Percentiles rank a stretch among this genome's conserved stretches.
Evolutionary conservation across 64 coral and sea anemone genomes (phyloP).

Genomic region (Astreopora myriophthalma): DNA sequence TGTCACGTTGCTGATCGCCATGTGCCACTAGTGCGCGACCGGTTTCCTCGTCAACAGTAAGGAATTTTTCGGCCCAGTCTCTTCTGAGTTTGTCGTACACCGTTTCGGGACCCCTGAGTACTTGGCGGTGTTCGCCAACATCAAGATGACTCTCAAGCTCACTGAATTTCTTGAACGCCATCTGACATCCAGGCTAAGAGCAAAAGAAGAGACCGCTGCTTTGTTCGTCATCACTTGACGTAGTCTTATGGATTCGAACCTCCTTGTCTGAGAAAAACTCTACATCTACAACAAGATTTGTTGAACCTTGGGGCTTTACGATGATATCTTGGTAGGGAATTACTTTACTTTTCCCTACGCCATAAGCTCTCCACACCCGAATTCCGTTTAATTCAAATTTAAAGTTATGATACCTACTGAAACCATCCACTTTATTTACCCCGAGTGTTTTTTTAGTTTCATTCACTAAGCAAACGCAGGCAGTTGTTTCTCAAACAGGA

Average conservation of each 20-base stretch:
- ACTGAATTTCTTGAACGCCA: slow-evolving; percentile 49
- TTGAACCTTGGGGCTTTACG: slow-evolving; percentile 28
- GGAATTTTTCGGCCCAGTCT: slow-evolving; percentile 38
- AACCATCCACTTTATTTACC: slow-evolving; percentile 62
- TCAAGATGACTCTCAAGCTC: slow-evolving; percentile 54
- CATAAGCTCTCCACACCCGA: slow-evolving; percentile 28
- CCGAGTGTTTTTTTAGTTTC: slow-evolving; percentile 30
- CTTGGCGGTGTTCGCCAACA: slow-evolving; percentile 54
- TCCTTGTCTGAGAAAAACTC: background rate
- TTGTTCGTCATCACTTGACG: slow-evolving; percentile 25
- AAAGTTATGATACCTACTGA: slow-evolving; percentile 77
- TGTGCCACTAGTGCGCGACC: background rate
- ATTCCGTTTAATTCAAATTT: slow-evolving; percentile 63
- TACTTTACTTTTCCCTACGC: slow-evolving; percentile 1
- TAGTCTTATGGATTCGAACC: slow-evolving; percentile 17
- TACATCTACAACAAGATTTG: slow-evolving; percentile 50
- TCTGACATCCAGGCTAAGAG: slow-evolving; percentile 9
- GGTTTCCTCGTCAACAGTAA: slow-evolving; percentile 9
- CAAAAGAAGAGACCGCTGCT: background rate
- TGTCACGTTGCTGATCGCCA: background rate
- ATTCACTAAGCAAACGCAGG: slow-evolving; percentile 38
- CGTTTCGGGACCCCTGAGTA: background rate
- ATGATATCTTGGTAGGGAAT: slow-evolving; percentile 31
- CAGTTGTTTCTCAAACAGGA: slow-evolving; percentile 65
- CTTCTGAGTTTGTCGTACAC: slow-evolving; percentile 34